A percentile compares a stretch with the other conserved stretches of the same genome.
Conservation (phyloP, 1,140 invertebrate species). For the Liolophura sinensis region DNA sequence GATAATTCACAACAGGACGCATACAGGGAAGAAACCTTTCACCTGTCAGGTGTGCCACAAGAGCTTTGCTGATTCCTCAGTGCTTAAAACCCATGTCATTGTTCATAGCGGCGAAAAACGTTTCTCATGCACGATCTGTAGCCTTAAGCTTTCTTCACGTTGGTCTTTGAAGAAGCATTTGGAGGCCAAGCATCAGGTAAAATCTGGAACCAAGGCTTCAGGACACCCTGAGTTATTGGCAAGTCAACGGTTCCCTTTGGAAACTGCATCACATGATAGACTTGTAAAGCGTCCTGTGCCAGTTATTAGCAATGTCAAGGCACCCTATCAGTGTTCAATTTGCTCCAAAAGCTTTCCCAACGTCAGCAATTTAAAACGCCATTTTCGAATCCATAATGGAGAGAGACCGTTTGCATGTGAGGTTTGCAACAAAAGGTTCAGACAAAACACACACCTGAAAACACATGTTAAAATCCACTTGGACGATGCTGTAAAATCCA, state of each 20-base stretch:
- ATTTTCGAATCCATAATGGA: slow-evolving; percentile 90
- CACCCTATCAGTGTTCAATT: slow-evolving; percentile 4
- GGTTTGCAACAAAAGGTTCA: slow-evolving; percentile 67
- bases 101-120: slow-evolving; percentile 10
- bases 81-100: slow-evolving; percentile 10
- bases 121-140: slow-evolving; percentile 10
- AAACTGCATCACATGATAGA: slow-evolving; percentile 11
- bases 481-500: slow-evolving; percentile 1
- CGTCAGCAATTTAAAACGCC: slow-evolving; percentile 47
- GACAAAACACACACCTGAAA: slow-evolving; percentile 66
- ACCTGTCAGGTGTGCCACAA: slow-evolving; percentile 16
- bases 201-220: slow-evolving; percentile 54
- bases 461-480: slow-evolving; percentile 65
- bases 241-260: too few relatives aligned
- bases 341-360: slow-evolving; percentile 6
- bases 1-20: slow-evolving; percentile 1
- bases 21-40: slow-evolving; percentile 17
- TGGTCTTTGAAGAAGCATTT: slow-evolving; percentile 5
- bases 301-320: too few relatives aligned
- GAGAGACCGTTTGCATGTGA: slow-evolving; percentile 80
- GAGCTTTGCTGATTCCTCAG: slow-evolving; percentile 11
- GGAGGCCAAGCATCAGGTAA: slow-evolving; percentile 6
- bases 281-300: slow-evolving; percentile 16
- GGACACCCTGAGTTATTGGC: slow-evolving; percentile 7
- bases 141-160: neutral